A percentile compares a stretch with the other conserved stretches of the same genome.
These are phyloP conservation scores for Clusia tigrina DNA, from an alignment of 2,888 invertebrate genomes.

Conservation along the genomic window DNA sequence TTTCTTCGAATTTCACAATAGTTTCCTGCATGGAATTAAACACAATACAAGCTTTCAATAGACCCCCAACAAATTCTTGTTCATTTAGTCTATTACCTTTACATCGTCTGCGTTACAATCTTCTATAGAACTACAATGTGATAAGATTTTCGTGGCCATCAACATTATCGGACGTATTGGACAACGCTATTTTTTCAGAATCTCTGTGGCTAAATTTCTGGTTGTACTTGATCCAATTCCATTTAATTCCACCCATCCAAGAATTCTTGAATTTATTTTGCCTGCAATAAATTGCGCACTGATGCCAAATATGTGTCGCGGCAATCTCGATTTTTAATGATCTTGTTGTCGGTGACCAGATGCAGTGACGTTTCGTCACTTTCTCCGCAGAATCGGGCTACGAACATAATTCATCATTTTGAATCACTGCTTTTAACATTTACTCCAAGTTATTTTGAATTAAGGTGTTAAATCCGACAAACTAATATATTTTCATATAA, in stretches of 20 bases:
- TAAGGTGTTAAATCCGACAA: too few relatives aligned
- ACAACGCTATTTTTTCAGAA: conserved; percentile 26
- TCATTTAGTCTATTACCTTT: conserved; percentile 17
- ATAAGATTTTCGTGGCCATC: conserved; percentile 27
- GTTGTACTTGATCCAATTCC: conserved; percentile 24
- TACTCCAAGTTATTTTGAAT: too few relatives aligned
- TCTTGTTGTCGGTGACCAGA: conserved; percentile 28
- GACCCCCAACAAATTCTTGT: conserved; percentile 20
- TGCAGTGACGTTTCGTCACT: conserved; percentile 28
- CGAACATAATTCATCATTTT: not conserved
- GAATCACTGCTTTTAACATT: too few relatives aligned
- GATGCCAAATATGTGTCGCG: conserved; percentile 25
- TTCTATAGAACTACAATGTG: too few relatives aligned
- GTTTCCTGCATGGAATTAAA: conserved; percentile 21
- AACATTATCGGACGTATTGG: conserved; percentile 31
- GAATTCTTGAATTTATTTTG: conserved; percentile 25
- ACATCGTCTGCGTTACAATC: not conserved
- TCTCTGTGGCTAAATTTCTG: conserved; percentile 22
- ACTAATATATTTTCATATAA: too few relatives aligned
- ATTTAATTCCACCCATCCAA: conserved; percentile 32
- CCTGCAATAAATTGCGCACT: conserved; percentile 32
- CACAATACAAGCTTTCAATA: conserved; percentile 12
- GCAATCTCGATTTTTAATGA: conserved; percentile 23
- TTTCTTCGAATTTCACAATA: conserved; percentile 17
- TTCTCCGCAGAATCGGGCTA: conserved; percentile 18